Base-by-base conservation (phyloP, 92 coral and sea anemone genomes). In the Galaxea fascicularis region DNA sequence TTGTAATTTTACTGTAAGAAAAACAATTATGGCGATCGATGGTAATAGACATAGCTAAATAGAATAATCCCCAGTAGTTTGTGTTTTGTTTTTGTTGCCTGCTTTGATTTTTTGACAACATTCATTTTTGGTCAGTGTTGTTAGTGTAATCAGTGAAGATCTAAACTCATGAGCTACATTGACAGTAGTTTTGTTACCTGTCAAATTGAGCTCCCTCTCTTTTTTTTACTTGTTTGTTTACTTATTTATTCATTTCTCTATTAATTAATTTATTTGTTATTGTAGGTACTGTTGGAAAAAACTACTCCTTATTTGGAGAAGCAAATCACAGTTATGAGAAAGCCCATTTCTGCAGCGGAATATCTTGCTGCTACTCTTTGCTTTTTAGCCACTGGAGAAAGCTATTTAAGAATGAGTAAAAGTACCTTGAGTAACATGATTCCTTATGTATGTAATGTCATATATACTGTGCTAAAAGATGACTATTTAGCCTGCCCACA, bases 341-440 rank as follows among this genome's bases (percentile, higher is more conserved):
- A 72, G 59, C 77, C 77, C 22, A 72, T 45, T 8, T n/a, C 77
- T 45, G 58, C 77, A 45, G 77, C 30, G 21, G 95, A 92, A 64
- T 90, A 77, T 45, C 86, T 91, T 45, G 90, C 92, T 27, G 94
- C 82, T 17, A 80, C 91, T 17, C 80, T 89, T 63, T 83, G 93
- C 92, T 5, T 89, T 89, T 56, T 87, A 89, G 82, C 79, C 91
- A 18, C 77, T 45, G 77, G 77, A 72, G 77, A 72, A 72, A 45
- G 58, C 31, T 92, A 73, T 70, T 92, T 89, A 30, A 53, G 91
- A 39, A 89, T 86, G 0, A 76, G 85, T 41, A 84, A 84, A 72
- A 74, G 77, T 20, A 83, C 93, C 13, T 56, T 87, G 1, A 83
- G 92, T 17, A 20, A 59, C 17, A n/a, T 90, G 20, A 87, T 93